Evolutionary conservation across 2,113 vertebrate species (phyloP).

Genomic region (Vicugna pacos): DNA sequence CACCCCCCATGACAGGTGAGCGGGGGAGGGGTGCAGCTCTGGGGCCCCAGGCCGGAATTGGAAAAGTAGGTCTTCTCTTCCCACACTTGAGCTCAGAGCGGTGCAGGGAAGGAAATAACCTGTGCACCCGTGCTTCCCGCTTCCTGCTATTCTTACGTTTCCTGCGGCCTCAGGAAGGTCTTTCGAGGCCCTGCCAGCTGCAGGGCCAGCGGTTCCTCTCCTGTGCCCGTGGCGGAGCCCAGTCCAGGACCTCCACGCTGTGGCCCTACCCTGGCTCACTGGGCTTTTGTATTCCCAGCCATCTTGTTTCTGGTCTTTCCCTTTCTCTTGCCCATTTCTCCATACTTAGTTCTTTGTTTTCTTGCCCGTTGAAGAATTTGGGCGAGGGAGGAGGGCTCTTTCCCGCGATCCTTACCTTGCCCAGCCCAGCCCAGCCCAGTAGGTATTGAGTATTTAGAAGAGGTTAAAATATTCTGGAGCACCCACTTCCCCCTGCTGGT

Average conservation of each 20-base stretch:
- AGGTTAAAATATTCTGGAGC: background rate
- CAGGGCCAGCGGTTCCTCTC: background rate
- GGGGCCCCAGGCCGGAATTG: background rate
- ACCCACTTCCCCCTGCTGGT: accelerated
- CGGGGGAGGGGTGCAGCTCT: background rate
- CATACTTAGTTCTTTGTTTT: background rate
- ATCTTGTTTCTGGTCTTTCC: background rate
- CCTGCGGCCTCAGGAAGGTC: background rate
- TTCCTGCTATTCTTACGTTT: slow-evolving; percentile 54
- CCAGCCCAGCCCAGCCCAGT: background rate
- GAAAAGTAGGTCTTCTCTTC: background rate
- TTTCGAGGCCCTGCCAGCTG: background rate
- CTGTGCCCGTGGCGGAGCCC: background rate
- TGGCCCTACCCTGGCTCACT: background rate
- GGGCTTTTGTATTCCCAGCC: background rate
- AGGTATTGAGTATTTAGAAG: background rate
- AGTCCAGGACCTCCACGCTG: background rate
- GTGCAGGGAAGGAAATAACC: slow-evolving; percentile 19
- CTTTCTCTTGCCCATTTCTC: background rate
- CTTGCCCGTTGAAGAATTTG: background rate
- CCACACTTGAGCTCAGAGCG: background rate
- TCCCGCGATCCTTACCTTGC: background rate
- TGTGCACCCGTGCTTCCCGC: background rate
- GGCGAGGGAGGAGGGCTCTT: background rate
- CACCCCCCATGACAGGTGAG: slow-evolving; percentile 97